Evolutionary conservation across 37 sponge, comb jelly and placozoan genomes (phyloP), one percentile per base, ranked within the genome.

Genomic region (Hexactinellida sp.): DNA sequence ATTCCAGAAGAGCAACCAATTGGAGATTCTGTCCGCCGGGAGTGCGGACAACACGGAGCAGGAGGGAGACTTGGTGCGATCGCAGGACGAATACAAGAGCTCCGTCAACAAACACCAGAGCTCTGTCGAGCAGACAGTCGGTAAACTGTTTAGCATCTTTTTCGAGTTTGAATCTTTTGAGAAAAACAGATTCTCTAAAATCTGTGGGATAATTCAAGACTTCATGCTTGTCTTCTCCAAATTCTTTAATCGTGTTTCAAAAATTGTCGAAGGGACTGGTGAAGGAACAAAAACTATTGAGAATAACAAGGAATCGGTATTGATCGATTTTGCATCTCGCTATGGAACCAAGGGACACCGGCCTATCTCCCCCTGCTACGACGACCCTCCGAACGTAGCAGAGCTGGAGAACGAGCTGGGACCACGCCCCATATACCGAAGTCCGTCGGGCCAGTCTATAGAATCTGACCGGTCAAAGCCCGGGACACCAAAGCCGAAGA

Each of bases 111-210:
- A 63, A n/a, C 76, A 63, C 34, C 34, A 23, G 25, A 63, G 76
- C 34, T 63, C 76, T 7, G 76, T 63, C 5, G 19, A 63, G 34
- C 76, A 63, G 34, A 63, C 76, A 32, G 76, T 63, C 76, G 30
- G 13, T n/a, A 63, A 63, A n/a, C 76, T 63, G 76, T 63, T 63
- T n/a, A 63, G 28, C 76, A 63, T 63, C 34, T 63, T 63, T n/a
- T 23, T 63, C 34, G 76, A 63, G 76, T 63, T 63, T n/a, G 76
- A 63, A 28, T 63, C 32, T 63, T 63, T 63, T 28, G 76, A 63
- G 34, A 63, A 63, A n/a, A 3, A n/a, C 32, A 10, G 76, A 10
- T 25, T 63, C 76, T 10, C 76, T 32, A 63, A 63, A 23, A 10
- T 63, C 25, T 25, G 76, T 23, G 76, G 30, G 25, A 63, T 10